Conservation (phyloP, 2,113 vertebrate species). For the Anhinga rufa region DNA sequence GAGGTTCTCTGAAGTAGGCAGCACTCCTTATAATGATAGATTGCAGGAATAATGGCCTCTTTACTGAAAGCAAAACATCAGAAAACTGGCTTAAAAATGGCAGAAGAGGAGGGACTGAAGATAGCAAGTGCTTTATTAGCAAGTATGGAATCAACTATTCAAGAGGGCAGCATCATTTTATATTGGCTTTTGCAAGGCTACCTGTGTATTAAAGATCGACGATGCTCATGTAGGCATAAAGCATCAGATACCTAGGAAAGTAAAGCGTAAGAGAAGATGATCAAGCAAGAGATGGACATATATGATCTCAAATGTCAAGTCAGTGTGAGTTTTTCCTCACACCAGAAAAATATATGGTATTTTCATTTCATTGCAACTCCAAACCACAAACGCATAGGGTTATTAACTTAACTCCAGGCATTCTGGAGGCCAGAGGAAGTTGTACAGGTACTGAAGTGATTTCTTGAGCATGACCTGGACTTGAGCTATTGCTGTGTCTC, state of each 20-base stretch:
- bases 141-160: background rate
- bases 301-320: background rate
- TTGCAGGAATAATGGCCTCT: conserved; percentile 27
- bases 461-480: background rate
- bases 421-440: background rate
- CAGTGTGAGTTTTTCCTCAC: background rate
- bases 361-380: background rate
- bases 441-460: background rate
- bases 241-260: background rate
- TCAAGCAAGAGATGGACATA: background rate
- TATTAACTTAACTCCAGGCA: background rate
- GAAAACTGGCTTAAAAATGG: conserved; percentile 27
- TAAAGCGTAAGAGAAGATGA: background rate
- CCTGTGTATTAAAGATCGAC: background rate
- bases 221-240: background rate
- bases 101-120: background rate
- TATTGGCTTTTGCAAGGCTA: background rate
- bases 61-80: conserved; percentile 23
- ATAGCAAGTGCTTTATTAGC: background rate
- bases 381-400: background rate
- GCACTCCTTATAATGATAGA: conserved; percentile 46
- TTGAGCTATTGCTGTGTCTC: background rate
- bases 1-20: conserved; percentile 46
- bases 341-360: background rate
- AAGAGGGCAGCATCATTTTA: background rate